A percentile compares a stretch with the other conserved stretches of the same genome.
These are phyloP conservation scores for Lutjanus campechanus DNA, from an alignment of 2,797 vertebrate species.

Conservation along the genomic window DNA sequence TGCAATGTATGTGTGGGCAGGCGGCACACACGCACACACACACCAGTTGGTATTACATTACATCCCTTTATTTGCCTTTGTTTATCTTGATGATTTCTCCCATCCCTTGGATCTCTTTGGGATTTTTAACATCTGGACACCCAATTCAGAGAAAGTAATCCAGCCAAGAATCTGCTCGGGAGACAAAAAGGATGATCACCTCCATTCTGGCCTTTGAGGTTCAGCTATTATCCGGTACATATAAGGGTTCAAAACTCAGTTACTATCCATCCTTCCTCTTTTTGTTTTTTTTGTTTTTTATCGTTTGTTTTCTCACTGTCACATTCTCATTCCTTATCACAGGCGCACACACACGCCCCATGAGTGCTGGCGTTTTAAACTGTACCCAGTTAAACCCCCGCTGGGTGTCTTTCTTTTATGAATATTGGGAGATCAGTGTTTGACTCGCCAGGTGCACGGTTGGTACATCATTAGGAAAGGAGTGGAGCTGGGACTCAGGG, in stretches of 20 bases:
- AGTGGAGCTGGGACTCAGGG: slow-evolving; percentile 43
- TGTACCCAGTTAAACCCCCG: slow-evolving; percentile 33
- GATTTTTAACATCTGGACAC: slow-evolving; percentile 61
- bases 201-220: slow-evolving; percentile 49
- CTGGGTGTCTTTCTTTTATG: slow-evolving; percentile 47
- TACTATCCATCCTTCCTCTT: slow-evolving; percentile 48
- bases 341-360: slow-evolving; percentile 43
- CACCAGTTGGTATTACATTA: slow-evolving; percentile 24
- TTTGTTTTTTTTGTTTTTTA: slow-evolving; percentile 49
- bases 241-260: slow-evolving; percentile 53
- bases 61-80: slow-evolving; percentile 45
- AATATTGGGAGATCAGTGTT: slow-evolving; percentile 55
- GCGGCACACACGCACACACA: slow-evolving; percentile 12
- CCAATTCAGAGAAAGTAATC: slow-evolving; percentile 25
- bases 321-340: slow-evolving; percentile 64
- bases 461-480: slow-evolving; percentile 54
- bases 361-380: slow-evolving; percentile 50
- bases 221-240: slow-evolving; percentile 47
- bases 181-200: slow-evolving; percentile 61
- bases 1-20: slow-evolving; percentile 22
- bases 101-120: slow-evolving; percentile 48
- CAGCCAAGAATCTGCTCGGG: slow-evolving; percentile 64
- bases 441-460: slow-evolving; percentile 56
- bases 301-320: slow-evolving; percentile 55
- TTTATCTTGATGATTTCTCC: slow-evolving; percentile 44